These are phyloP conservation scores for Hiodon alosoides DNA, from an alignment of 2,113 vertebrate species.

Conservation along the genomic window DNA sequence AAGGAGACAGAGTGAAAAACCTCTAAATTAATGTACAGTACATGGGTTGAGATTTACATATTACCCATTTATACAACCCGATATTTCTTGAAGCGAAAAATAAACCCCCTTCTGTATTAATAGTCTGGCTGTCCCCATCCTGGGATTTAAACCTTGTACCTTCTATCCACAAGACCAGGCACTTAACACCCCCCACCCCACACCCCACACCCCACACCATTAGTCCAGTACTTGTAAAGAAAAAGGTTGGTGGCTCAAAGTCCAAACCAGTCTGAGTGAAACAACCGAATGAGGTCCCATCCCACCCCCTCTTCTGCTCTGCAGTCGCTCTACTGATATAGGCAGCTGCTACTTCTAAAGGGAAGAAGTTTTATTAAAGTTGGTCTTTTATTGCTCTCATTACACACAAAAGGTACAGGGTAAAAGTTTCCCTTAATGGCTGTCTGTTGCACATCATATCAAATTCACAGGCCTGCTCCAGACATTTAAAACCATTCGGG, in stretches of 20 bases:
- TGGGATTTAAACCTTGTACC: too few species aligned
- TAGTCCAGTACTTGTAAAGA: neutral
- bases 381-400: conserved; percentile 2
- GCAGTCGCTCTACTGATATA: neutral
- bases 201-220: neutral
- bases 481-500: conserved; percentile 22
- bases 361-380: too few species aligned
- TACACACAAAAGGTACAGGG: neutral
- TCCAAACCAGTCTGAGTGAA: too few species aligned
- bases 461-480: conserved; percentile 8
- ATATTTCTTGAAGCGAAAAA: too few species aligned
- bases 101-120: too few species aligned
- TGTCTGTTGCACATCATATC: neutral
- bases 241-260: too few species aligned
- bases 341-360: conserved; percentile 11
- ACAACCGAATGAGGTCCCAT: too few species aligned
- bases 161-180: neutral
- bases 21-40: too few species aligned
- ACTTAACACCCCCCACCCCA: neutral
- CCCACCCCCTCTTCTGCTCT: neutral
- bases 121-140: too few species aligned
- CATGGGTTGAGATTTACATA: too few species aligned
- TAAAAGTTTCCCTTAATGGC: conserved; percentile 10
- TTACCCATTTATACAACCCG: too few species aligned
- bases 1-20: neutral